Base-by-base conservation (phyloP, 2,888 invertebrate species). In the Rhagonycha fulva region DNA sequence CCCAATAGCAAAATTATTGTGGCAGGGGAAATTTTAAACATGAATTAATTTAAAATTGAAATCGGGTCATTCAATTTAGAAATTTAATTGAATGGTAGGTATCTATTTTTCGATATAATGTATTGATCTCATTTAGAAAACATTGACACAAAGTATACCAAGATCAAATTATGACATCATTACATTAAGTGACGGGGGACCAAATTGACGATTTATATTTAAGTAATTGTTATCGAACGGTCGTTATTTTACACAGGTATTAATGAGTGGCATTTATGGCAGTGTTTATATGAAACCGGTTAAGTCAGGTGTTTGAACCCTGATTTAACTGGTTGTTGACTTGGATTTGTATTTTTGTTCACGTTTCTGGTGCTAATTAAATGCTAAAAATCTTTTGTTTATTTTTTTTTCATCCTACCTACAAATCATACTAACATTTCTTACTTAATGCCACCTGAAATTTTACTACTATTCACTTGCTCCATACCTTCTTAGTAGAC, bases 251-350 rank as follows among this genome's bases (percentile, higher is more conserved):
- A 79, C 79, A 80, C 77, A 76, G 78, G 77, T 81, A 80, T 80
- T 81, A 81, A 81, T 81, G 81, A 80, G 80, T 79, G 80, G 81
- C 80, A 77, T 81, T 80, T 81, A 81, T 78, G 79, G 81, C 70
- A 72, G 79, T 80, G 79, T 78, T 79, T 81, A 81, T 80, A 78
- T 77, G 76, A 76, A 80, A 81, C 81, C 81, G 80, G 81, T 81
- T 80, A 74, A 72, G 75, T 75, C 75, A 77, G 79, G 79, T 79
- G 77, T 77, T 79, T 79, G 77, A 81, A 79, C 79, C 72, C 79
- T 73, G 75, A 68, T 79, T 76, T 74, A 77, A 71, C 79, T 77
- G 77, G 77, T 79, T 77, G 75, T 77, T 77, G 75, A 79, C 79
- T 77, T 77, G 75, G 73, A 77, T 79, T 77, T 77, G 76, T 79